phyloP scores from a whole-genome alignment of 2,797 vertebrate species.

The Dipus sagitta region DNA sequence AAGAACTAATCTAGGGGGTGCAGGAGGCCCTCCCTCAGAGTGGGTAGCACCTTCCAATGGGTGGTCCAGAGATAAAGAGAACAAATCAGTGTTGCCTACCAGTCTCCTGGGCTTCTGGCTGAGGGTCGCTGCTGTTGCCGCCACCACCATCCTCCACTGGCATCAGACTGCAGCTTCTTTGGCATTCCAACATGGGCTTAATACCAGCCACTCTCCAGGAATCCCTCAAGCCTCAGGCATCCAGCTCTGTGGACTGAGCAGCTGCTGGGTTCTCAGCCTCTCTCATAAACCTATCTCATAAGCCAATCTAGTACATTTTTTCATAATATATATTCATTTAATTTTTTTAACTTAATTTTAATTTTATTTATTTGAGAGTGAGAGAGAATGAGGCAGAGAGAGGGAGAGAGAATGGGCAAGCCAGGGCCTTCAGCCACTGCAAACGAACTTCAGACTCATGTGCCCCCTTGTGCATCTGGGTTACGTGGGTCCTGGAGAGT shows the following conservation, averaged over 20 bases:
- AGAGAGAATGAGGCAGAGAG: too few relatives aligned
- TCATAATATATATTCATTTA: too few relatives aligned
- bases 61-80: not conserved
- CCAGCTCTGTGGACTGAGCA: not conserved
- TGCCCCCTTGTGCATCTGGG: too few relatives aligned
- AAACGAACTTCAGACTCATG: too few relatives aligned
- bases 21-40: not conserved
- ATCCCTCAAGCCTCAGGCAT: too few relatives aligned
- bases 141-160: not conserved
- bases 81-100: not conserved
- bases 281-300: not conserved
- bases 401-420: too few relatives aligned
- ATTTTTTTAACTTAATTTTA: too few relatives aligned
- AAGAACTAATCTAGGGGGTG: not conserved
- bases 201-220: too few relatives aligned
- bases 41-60: not conserved
- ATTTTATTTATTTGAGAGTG: too few relatives aligned
- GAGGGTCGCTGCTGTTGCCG: not conserved
- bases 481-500: too few relatives aligned
- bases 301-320: not conserved
- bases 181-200: not conserved
- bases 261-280: not conserved
- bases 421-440: too few relatives aligned
- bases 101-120: not conserved
- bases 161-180: not conserved